These are phyloP conservation scores for Pagrus major DNA, from an alignment of 2,113 vertebrate genomes.

Conservation along the genomic window DNA sequence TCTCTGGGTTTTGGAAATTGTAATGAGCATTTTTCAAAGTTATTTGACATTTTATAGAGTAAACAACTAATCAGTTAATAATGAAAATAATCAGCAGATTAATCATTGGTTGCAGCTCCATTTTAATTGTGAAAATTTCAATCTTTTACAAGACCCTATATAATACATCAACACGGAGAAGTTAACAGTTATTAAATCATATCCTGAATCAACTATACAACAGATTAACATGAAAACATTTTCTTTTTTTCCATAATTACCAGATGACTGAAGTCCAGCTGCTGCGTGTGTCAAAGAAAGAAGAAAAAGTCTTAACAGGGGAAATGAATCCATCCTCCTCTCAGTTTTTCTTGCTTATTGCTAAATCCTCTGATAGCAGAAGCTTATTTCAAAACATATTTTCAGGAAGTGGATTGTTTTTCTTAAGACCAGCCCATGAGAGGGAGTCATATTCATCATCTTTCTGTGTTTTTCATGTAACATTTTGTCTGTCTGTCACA, in stretches of 20 bases:
- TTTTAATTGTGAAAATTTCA: neutral
- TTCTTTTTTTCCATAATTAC: constrained; percentile 42
- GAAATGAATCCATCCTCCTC: constrained; percentile 32
- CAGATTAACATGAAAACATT: neutral
- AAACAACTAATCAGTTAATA: too few relatives aligned
- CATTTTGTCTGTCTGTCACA: neutral
- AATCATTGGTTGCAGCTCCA: neutral
- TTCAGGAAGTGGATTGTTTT: constrained; percentile 63
- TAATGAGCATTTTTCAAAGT: too few relatives aligned
- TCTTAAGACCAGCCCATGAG: neutral
- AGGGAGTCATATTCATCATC: neutral
- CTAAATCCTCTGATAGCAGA: neutral
- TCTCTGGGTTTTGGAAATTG: too few relatives aligned
- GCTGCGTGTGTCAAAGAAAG: constrained; percentile 11
- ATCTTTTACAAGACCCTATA: neutral
- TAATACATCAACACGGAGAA: neutral
- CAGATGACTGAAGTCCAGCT: constrained; percentile 44
- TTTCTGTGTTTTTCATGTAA: neutral
- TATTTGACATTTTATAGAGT: too few relatives aligned
- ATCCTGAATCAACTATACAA: neutral
- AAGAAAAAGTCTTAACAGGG: constrained; percentile 26
- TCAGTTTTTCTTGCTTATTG: constrained; percentile 1
- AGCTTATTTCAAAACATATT: neutral
- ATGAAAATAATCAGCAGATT: too few relatives aligned
- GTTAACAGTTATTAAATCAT: neutral